phyloP scores from a whole-genome alignment of 2,888 invertebrate species.

The Amitus sp. region DNA sequence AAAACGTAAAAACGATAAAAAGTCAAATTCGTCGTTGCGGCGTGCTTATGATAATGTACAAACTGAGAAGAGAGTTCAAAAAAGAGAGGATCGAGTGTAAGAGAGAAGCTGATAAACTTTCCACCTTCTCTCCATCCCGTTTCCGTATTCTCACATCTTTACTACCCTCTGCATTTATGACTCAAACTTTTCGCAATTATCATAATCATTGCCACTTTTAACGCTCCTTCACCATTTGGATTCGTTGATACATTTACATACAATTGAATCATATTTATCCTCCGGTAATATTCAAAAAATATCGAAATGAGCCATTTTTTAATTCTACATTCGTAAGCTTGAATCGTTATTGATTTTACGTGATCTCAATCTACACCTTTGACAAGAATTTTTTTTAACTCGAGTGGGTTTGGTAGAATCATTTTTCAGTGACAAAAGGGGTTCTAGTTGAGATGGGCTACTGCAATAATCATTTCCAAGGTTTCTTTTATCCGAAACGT shows the following conservation, averaged over 20 bases:
- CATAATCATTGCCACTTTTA: slow-evolving; percentile 16
- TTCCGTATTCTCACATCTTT: slow-evolving; percentile 22
- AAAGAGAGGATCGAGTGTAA: slow-evolving; percentile 23
- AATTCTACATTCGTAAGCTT: too few species aligned
- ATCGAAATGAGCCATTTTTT: slow-evolving; percentile 28
- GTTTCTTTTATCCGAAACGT: too few species aligned
- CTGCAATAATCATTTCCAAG: too few species aligned
- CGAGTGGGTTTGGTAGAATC: too few species aligned
- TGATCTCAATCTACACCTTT: too few species aligned
- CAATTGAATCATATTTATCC: slow-evolving; percentile 45
- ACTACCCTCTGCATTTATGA: slow-evolving; percentile 14
- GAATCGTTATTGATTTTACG: too few species aligned
- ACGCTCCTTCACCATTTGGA: slow-evolving; percentile 14
- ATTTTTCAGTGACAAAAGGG: too few species aligned
- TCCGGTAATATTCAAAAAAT: slow-evolving; percentile 42
- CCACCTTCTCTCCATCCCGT: slow-evolving; percentile 17
- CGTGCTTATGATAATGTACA: slow-evolving; percentile 58
- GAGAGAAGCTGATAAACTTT: slow-evolving; percentile 30
- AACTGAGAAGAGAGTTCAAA: slow-evolving; percentile 26
- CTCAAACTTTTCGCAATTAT: slow-evolving; percentile 9
- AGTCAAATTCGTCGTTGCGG: slow-evolving; percentile 54
- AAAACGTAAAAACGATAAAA: slow-evolving; percentile 42
- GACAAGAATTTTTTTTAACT: too few species aligned
- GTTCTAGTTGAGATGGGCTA: too few species aligned
- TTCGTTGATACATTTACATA: slow-evolving; percentile 58